Evolutionary conservation across 1,140 invertebrate species (phyloP), one percentile per base, ranked within the genome.

Genomic region (Magallana gigas): DNA sequence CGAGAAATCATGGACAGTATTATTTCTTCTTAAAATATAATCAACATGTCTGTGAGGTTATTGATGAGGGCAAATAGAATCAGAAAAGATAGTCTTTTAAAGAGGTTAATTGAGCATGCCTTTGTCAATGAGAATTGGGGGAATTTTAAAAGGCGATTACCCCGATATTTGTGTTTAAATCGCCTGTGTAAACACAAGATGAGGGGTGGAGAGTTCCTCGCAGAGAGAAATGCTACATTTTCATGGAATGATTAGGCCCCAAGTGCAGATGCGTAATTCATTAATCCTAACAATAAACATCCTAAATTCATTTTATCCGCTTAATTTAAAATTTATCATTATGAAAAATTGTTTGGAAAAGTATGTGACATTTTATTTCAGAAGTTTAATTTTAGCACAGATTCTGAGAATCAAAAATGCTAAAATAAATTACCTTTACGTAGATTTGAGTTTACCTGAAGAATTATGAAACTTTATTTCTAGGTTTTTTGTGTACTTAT

Each of bases 61-160:
- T 71, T 71, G 68, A 71, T 71, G 68, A 29, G 68, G 68, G 60
- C 68, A 71, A 62, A 71, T 71, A 71, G 68, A 71, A 29, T 71
- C 23, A 36, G 68, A 29, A 71, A 23, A 71, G n/a, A 71, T 71
- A 62, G 8, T 71, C 68, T 71, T 71, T 71, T 23, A 23, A 71
- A 29, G 36, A 23, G 68, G 68, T 71, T 71, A 71, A 71, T 71
- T 71, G 68, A 71, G 68, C 68, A 71, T 71, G 18, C 68, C 68
- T 71, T 71, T 71, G 68, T 71, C 68, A 71, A 29, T 71, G 68
- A 71, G 68, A 71, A 71, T 71, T 23, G 18, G 68, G 68, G 68
- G 68, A 71, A 71, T 71, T 71, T 71, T 71, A 71, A 71, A 71
- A 71, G 68, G 68, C 68, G 18, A 71, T 71, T 71, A 71, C 68